Base-by-base conservation (phyloP, 1,140 invertebrate genomes). In the Helicorthomorpha holstii region DNA sequence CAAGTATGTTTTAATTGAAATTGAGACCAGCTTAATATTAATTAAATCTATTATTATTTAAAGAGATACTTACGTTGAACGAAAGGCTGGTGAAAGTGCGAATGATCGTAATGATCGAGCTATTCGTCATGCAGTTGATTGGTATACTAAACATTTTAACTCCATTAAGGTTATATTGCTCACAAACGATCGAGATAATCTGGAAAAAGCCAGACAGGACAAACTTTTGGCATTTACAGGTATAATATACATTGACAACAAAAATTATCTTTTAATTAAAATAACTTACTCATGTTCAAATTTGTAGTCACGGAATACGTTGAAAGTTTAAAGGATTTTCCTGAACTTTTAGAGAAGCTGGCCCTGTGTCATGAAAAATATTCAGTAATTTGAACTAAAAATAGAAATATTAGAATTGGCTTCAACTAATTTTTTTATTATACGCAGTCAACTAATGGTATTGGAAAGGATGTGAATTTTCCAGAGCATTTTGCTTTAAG, bases 31-130 rank as follows among this genome's bases (percentile, higher is more conserved):
- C 4, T 7, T 7, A 46, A 7, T 21, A 46, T 25, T 38, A 25
- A 27, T 47, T 41, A 22, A 50, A 47, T 26, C 1, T 7, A 1
- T 24, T 29, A 16, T 12, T 19, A 19, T 41, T 41, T 67, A 29
- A 57, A 94, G 87, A 61, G 83, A 92, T 51, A 95, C 90, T 14
- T 93, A 85, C 65, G 70, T 91, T 2, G 82, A 89, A 64, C 72
- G 89, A 56, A 68, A 81, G 49, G 76, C 79, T 27, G 80, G 80
- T 26, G 92, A 96, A 69, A 78, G 78, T 27, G 67, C 76, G 43
- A 95, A 96, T 72, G 89, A 95, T 64, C 76, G 89, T 60, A 96
- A 95, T 76, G 89, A 94, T 64, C 72, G 89, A 63, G 86, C 88
- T 19, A 92, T 96, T 57, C 71, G 90, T 47, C 66, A 74, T 55